Percentiles rank a stretch among this genome's conserved stretches.
phyloP scores from a whole-genome alignment of 2,113 vertebrate genomes.

The Prionailurus bengalensis region DNA sequence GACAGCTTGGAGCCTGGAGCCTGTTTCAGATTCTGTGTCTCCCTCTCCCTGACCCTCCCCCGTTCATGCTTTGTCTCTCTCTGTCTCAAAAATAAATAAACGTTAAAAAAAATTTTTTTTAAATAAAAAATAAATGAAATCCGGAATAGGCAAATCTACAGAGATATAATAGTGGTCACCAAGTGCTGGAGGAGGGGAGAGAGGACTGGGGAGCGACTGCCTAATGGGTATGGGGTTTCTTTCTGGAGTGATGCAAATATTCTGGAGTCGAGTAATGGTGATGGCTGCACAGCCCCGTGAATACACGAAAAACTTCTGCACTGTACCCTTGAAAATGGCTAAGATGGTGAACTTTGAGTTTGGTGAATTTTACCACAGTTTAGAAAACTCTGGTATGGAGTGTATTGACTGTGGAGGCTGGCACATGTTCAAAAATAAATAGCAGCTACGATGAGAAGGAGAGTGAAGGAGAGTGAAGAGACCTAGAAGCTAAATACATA shows the following conservation, averaged over 20 bases:
- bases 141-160: background rate
- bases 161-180: background rate
- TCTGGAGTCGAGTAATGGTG: background rate
- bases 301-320: background rate
- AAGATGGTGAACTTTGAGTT: background rate
- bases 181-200: background rate
- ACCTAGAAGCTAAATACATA: conserved; percentile 24
- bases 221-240: background rate
- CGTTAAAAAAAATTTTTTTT: no score
- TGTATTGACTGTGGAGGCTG: background rate
- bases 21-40: no score
- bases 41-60: no score
- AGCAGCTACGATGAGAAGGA: background rate
- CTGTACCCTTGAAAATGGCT: background rate
- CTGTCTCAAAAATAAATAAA: no score
- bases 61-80: no score
- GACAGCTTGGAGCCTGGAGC: no score
- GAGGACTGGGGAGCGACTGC: background rate
- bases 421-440: background rate
- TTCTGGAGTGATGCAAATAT: background rate
- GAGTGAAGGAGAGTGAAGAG: background rate
- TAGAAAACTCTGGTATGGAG: background rate
- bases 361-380: background rate
- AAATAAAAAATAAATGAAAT: background rate
- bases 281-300: background rate